Percentiles rank a stretch among this genome's conserved stretches.
Conservation (phyloP, 1,140 invertebrate species). For the Drosophila simulans region DNA sequence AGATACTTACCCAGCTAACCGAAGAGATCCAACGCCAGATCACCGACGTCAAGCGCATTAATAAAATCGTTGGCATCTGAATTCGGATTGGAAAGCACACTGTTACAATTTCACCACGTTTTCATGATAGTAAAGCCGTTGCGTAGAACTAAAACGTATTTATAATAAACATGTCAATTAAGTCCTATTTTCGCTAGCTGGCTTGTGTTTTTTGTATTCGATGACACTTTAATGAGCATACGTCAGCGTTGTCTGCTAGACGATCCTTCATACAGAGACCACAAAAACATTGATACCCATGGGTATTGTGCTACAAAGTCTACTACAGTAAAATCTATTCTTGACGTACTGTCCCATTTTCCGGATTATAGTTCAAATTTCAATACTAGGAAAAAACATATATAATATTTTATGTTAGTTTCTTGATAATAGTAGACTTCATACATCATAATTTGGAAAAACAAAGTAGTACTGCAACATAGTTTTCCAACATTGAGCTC, state of each 20-base stretch:
- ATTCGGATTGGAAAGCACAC: background rate
- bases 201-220: conserved; percentile 4
- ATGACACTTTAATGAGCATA: background rate
- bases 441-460: too few species aligned
- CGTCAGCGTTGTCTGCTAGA: conserved; percentile 18
- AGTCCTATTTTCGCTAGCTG: conserved; percentile 7
- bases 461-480: too few species aligned
- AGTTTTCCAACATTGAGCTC: too few species aligned
- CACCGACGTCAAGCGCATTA: conserved; percentile 77
- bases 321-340: background rate
- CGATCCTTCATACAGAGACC: conserved; percentile 1
- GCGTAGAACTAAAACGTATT: conserved; percentile 22
- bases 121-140: conserved; percentile 9
- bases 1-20: conserved; percentile 71
- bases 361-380: background rate
- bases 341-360: too few species aligned
- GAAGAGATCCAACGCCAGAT: conserved; percentile 76
- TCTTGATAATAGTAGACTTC: background rate
- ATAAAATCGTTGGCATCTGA: conserved; percentile 72
- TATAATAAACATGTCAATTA: conserved; percentile 48
- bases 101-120: conserved; percentile 20
- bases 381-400: background rate
- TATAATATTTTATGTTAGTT: too few species aligned
- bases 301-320: background rate
- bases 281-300: background rate